phyloP scores from a whole-genome alignment of 2,888 invertebrate species.

The Melipona beecheii region DNA sequence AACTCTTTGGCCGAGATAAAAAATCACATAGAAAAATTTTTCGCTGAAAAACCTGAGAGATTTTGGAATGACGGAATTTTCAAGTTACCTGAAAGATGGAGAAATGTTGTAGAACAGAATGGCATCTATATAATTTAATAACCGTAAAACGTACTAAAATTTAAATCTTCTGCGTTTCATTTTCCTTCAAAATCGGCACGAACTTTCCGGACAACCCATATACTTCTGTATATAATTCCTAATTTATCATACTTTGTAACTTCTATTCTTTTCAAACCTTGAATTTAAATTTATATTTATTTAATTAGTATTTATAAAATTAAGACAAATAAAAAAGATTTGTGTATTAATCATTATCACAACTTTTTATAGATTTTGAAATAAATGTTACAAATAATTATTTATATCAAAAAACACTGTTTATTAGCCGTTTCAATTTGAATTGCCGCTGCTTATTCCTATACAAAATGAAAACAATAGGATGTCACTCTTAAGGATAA shows the following conservation, averaged over 20 bases:
- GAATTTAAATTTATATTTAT: neutral
- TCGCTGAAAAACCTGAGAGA: neutral
- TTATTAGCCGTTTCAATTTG: conserved; percentile 61
- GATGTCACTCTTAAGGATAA: conserved; percentile 51
- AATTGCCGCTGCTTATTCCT: conserved; percentile 55
- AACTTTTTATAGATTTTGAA: neutral
- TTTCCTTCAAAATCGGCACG: too few species aligned
- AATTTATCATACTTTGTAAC: neutral
- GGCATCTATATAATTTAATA: too few species aligned
- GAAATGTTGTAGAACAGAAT: neutral
- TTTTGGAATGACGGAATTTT: neutral
- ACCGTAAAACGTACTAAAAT: too few species aligned
- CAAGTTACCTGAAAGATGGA: neutral
- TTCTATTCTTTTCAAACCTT: neutral
- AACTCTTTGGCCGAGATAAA: neutral
- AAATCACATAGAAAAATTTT: neutral
- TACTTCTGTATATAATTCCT: neutral
- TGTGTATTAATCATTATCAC: neutral
- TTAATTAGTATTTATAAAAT: neutral
- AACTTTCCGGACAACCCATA: neutral
- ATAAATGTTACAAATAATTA: conserved; percentile 10
- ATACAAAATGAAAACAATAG: conserved; percentile 64
- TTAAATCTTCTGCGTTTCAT: too few species aligned
- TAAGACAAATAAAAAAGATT: neutral
- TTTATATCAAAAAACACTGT: conserved; percentile 56